Evolutionary conservation across 2,113 vertebrate species (phyloP).

Genomic region (Spheniscus mendiculus): DNA sequence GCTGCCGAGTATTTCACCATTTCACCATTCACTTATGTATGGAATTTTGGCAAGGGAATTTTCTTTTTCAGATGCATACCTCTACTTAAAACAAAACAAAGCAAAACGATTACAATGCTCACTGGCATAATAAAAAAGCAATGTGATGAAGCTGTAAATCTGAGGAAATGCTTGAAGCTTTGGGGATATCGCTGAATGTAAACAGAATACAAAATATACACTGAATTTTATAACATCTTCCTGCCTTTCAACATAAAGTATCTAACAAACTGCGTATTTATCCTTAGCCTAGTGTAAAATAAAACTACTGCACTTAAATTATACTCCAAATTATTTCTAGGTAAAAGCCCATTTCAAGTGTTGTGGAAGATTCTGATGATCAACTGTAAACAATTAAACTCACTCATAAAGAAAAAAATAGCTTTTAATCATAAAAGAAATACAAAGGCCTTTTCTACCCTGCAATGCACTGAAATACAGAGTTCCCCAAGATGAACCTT

Average conservation of each 20-base stretch:
- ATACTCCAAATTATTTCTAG: background rate
- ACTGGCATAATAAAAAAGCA: conserved; percentile 2
- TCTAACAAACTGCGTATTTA: background rate
- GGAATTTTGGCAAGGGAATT: conserved; percentile 60
- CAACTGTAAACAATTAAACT: background rate
- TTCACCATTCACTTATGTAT: conserved; percentile 30
- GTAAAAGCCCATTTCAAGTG: background rate
- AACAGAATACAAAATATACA: conserved; percentile 35
- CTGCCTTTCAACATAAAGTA: background rate
- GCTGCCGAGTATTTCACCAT: conserved; percentile 58
- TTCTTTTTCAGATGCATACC: conserved; percentile 49
- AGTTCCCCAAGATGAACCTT: background rate
- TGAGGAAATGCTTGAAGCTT: background rate
- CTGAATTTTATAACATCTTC: background rate
- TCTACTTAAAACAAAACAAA: conserved; percentile 34
- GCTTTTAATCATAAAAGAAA: background rate
- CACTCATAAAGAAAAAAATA: background rate
- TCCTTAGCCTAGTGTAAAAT: background rate
- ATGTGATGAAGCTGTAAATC: conserved; percentile 24
- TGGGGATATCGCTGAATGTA: background rate
- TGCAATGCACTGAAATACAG: background rate
- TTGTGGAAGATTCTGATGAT: background rate
- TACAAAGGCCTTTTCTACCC: background rate
- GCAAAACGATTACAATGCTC: conserved; percentile 23
- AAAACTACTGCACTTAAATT: background rate